These are phyloP conservation scores for Ariolimax columbianus DNA, from an alignment of 2,888 invertebrate genomes.

Conservation along the genomic window DNA sequence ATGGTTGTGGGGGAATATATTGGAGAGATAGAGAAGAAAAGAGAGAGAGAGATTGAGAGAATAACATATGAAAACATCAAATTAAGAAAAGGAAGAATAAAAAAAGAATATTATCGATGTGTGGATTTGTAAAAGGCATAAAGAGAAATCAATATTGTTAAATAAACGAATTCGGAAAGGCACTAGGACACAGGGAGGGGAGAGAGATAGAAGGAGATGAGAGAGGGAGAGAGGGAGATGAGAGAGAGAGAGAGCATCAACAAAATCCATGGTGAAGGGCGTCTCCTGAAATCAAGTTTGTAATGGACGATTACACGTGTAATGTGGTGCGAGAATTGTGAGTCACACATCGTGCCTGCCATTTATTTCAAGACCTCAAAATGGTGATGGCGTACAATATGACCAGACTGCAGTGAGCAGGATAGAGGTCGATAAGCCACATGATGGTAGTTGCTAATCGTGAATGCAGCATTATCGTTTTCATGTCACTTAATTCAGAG, in stretches of 20 bases:
- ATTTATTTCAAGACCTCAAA: background rate
- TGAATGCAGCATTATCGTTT: no score
- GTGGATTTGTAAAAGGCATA: background rate
- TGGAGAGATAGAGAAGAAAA: background rate
- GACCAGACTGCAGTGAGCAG: background rate
- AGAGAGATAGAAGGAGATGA: background rate
- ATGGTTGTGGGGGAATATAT: background rate
- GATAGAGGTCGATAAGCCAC: no score
- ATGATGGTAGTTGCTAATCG: no score
- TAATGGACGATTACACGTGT: conserved; percentile 16
- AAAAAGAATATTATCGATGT: background rate
- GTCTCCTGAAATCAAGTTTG: background rate
- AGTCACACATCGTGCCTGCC: conserved; percentile 1
- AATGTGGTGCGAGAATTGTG: conserved; percentile 19
- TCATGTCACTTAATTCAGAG: no score
- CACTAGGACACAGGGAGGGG: background rate
- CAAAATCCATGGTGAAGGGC: background rate
- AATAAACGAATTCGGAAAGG: background rate
- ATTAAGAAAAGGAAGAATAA: background rate
- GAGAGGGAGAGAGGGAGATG: background rate
- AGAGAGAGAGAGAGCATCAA: background rate
- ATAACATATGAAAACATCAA: background rate
- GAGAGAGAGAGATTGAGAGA: background rate
- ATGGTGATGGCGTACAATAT: background rate
- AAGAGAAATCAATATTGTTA: background rate